Conservation (phyloP, 2,888 invertebrate genomes). For the Dilophus febrilis region DNA sequence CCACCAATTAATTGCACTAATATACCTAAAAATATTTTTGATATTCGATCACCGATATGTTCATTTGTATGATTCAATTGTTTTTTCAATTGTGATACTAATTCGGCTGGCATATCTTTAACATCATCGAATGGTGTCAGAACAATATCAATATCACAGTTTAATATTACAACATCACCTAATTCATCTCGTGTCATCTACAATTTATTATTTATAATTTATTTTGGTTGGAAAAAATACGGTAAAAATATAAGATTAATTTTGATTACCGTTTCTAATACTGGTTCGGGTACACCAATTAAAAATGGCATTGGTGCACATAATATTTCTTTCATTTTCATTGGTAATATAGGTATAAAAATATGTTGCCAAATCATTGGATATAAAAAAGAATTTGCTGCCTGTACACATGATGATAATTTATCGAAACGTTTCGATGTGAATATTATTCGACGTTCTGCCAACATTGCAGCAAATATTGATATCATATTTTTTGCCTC, state of each 20-base stretch:
- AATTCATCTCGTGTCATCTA: constrained; percentile 58
- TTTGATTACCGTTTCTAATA: constrained; percentile 40
- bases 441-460: constrained; percentile 85
- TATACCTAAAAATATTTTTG: constrained; percentile 74
- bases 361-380: constrained; percentile 99
- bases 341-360: constrained; percentile 88
- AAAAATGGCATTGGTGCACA: constrained; percentile 96
- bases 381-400: constrained; percentile 84
- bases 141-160: constrained; percentile 80
- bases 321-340: constrained; percentile 74
- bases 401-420: constrained; percentile 84
- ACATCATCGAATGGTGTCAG: constrained; percentile 81
- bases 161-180: constrained; percentile 85
- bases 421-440: constrained; percentile 78
- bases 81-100: constrained; percentile 43
- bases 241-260: not conserved
- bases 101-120: constrained; percentile 73
- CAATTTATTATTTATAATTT: constrained; percentile 1
- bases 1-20: constrained; percentile 89
- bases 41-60: constrained; percentile 76
- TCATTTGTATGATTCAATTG: constrained; percentile 34
- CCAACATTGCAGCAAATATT: constrained; percentile 86
- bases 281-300: constrained; percentile 80
- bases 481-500: constrained; percentile 88
- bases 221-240: not conserved